Conservation (phyloP, 2,797 vertebrate species). For the Pseudochirops corinnae region DNA sequence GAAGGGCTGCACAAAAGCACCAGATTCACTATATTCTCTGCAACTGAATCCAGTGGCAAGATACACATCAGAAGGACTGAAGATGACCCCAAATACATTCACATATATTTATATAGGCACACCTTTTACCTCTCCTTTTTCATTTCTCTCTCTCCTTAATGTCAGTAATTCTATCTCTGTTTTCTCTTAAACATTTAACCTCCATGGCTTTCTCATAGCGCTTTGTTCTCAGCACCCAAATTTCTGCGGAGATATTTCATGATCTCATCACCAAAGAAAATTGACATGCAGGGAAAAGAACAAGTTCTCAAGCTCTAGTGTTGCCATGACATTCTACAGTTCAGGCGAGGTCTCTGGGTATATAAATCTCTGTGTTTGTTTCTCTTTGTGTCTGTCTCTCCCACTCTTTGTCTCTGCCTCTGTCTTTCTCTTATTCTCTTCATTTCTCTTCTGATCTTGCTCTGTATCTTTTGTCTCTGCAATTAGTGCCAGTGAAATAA, state of each 20-base stretch:
- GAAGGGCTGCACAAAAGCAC: no score
- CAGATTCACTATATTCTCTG: no score
- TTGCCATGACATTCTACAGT: background rate
- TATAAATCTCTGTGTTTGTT: background rate
- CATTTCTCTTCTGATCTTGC: background rate
- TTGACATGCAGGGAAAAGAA: background rate
- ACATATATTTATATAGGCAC: background rate
- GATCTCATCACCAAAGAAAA: background rate
- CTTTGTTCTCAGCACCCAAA: background rate
- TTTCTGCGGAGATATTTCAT: background rate
- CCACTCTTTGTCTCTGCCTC: background rate
- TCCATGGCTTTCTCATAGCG: background rate
- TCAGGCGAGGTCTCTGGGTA: background rate
- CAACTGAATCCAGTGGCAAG: no score
- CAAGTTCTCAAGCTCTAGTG: background rate
- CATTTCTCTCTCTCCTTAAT: background rate
- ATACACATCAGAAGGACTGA: no score
- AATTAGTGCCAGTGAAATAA: background rate
- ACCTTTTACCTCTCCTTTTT: background rate
- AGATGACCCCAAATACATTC: background rate
- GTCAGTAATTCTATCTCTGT: background rate
- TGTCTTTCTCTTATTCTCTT: background rate
- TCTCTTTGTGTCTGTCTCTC: background rate
- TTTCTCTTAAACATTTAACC: background rate
- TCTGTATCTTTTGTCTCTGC: background rate